Conservation (phyloP, 2,113 vertebrate genomes). For the Columba janthina region DNA sequence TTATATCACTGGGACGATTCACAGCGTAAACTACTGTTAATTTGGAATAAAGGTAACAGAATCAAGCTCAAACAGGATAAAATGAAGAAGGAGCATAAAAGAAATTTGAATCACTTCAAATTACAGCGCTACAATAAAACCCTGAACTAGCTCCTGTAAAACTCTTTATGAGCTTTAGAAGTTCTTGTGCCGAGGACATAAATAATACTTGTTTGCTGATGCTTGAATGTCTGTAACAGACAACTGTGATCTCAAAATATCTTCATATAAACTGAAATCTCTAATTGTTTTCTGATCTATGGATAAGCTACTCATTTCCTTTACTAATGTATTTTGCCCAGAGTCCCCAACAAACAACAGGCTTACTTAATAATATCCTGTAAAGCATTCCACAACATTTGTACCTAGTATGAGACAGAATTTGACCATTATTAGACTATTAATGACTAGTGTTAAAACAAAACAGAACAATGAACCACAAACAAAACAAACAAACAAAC, state of each 20-base stretch:
- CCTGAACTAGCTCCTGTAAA: background rate
- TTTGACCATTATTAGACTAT: background rate
- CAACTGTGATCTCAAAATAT: background rate
- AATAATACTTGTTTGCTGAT: background rate
- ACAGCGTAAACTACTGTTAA: background rate
- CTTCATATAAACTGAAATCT: background rate
- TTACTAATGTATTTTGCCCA: background rate
- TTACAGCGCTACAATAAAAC: background rate
- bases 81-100: background rate
- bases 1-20: background rate
- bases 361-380: background rate
- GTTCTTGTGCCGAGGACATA: background rate
- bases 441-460: background rate
- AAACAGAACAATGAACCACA: background rate
- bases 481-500: background rate
- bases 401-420: background rate
- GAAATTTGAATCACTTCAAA: background rate
- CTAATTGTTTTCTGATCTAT: constrained; percentile 4
- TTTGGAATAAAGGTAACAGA: background rate
- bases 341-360: background rate
- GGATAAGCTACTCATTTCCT: background rate
- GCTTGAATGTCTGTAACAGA: background rate
- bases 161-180: constrained; percentile 3
- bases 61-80: background rate
- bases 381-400: background rate